These are phyloP conservation scores for Hemicentrotus pulcherrimus DNA, from an alignment of 35 echinoderm and acorn worm species.

Conservation along the genomic window DNA sequence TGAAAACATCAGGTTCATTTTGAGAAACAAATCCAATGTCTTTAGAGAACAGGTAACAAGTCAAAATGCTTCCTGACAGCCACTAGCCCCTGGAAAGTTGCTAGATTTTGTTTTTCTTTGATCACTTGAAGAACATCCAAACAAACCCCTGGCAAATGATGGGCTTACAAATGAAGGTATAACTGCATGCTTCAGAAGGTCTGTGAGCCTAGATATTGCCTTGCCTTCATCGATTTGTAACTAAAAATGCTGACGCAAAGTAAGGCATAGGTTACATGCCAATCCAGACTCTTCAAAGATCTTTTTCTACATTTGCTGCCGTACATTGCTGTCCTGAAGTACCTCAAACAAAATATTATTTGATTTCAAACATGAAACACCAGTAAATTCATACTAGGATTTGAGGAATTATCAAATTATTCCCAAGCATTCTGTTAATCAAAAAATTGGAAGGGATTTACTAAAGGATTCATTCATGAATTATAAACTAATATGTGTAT, in stretches of 20 bases:
- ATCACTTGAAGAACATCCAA: neutral
- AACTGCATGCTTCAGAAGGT: neutral
- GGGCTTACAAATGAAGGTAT: neutral
- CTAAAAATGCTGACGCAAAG: neutral
- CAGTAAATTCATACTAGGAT: no score
- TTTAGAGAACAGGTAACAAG: neutral
- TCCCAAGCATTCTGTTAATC: no score
- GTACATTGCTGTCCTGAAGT: no score
- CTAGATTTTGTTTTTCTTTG: conserved; percentile 1
- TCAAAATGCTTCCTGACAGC: neutral
- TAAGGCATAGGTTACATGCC: neutral
- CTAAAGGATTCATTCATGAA: no score
- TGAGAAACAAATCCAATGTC: neutral
- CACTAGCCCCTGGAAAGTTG: neutral
- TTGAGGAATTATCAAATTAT: no score
- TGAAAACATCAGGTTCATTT: neutral
- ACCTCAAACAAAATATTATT: no score
- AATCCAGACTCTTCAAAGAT: no score
- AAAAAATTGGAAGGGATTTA: no score
- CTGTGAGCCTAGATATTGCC: neutral
- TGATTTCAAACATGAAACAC: no score
- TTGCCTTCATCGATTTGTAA: neutral
- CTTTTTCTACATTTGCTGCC: no score
- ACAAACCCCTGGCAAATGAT: neutral
- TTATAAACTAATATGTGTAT: no score